Conservation (phyloP, 2,888 invertebrate genomes). For the Microplitis manilae region DNA sequence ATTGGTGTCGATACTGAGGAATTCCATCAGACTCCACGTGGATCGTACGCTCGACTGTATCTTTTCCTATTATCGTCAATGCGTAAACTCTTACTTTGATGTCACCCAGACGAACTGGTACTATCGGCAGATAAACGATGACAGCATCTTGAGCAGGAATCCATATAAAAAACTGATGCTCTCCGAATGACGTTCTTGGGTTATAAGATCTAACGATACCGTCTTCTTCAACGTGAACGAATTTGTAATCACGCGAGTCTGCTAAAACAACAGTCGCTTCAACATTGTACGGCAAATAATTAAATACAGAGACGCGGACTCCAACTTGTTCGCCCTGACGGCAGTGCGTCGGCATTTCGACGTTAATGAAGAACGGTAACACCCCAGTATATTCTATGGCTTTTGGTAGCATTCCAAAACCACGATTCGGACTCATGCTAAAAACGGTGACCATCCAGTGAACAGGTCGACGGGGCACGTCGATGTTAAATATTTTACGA, state of each 20-base stretch:
- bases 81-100: slow-evolving; percentile 85
- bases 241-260: slow-evolving; percentile 89
- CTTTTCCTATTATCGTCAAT: slow-evolving; percentile 81
- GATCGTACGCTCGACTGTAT: slow-evolving; percentile 78
- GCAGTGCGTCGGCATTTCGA: slow-evolving; percentile 89
- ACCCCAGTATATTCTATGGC: slow-evolving; percentile 92
- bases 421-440: slow-evolving; percentile 88
- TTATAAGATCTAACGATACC: slow-evolving; percentile 89
- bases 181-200: slow-evolving; percentile 91
- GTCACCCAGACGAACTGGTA: slow-evolving; percentile 85
- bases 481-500: slow-evolving; percentile 87
- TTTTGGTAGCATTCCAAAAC: slow-evolving; percentile 88
- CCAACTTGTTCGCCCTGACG: slow-evolving; percentile 96
- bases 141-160: slow-evolving; percentile 84
- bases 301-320: slow-evolving; percentile 92
- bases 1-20: slow-evolving; percentile 93
- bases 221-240: slow-evolving; percentile 91
- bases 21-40: slow-evolving; percentile 91
- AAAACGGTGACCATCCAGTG: slow-evolving; percentile 96
- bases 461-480: slow-evolving; percentile 87
- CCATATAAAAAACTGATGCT: slow-evolving; percentile 96
- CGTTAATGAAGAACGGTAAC: slow-evolving; percentile 94
- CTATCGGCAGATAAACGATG: slow-evolving; percentile 92
- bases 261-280: slow-evolving; percentile 91
- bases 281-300: slow-evolving; percentile 89